A percentile compares a stretch with the other conserved stretches of the same genome.
These are phyloP conservation scores for Carposina sasakii DNA, from an alignment of 1,140 invertebrate genomes.

Conservation along the genomic window DNA sequence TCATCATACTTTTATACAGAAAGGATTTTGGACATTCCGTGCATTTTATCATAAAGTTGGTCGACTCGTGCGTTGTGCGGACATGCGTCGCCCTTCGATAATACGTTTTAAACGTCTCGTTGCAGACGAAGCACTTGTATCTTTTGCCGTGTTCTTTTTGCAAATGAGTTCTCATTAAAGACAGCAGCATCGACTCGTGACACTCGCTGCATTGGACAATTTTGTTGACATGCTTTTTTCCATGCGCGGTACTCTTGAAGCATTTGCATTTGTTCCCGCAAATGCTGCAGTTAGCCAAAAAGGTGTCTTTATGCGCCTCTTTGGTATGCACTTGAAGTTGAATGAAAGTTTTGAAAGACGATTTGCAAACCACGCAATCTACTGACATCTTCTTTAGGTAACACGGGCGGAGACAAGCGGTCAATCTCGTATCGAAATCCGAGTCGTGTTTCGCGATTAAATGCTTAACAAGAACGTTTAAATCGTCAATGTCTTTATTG, in stretches of 20 bases:
- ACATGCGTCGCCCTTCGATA: conserved; percentile 22
- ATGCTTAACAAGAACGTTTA: conserved; percentile 32
- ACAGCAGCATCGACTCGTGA: conserved; percentile 4
- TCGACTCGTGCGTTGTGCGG: conserved; percentile 18
- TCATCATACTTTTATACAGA: conserved; percentile 23
- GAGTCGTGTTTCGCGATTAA: conserved; percentile 24
- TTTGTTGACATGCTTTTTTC: conserved; percentile 23
- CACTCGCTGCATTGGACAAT: conserved; percentile 25
- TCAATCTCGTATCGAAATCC: conserved; percentile 23
- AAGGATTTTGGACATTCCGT: conserved; percentile 25
- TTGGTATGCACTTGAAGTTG: conserved; percentile 29
- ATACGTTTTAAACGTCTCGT: conserved; percentile 22
- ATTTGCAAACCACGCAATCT: conserved; percentile 24
- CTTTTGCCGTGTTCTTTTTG: conserved; percentile 32
- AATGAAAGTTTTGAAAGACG: conserved; percentile 21
- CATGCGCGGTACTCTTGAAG: too few relatives aligned
- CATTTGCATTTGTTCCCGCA: too few relatives aligned
- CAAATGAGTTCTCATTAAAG: conserved; percentile 26
- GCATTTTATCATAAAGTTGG: conserved; percentile 25
- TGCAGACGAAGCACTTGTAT: conserved; percentile 32
- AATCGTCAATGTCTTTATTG: conserved; percentile 13
- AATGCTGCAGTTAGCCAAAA: conserved; percentile 15
- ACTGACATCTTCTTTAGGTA: conserved; percentile 18
- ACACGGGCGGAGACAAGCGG: conserved; percentile 16
- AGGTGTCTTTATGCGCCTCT: conserved; percentile 22